Base-by-base conservation (phyloP, 2,888 invertebrate genomes). In the Mycogona germanica region DNA sequence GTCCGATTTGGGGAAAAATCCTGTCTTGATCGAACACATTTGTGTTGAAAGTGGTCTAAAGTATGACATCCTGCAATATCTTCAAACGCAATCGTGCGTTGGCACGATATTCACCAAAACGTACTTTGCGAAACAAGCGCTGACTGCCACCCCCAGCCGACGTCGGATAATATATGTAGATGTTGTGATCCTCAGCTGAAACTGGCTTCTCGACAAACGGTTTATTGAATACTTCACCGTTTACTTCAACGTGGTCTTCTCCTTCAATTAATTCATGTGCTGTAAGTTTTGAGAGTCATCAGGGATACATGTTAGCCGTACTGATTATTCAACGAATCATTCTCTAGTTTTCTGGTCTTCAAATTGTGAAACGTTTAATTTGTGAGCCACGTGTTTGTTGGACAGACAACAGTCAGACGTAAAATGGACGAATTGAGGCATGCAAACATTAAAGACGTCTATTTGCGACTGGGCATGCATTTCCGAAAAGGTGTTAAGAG, bases 121-220 rank as follows among this genome's bases (percentile, higher is more conserved):
- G 59, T 72, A 89, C 92, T 80, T 99, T 99, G 70, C 98, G 79
- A 73, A 99, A 99, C 37, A 99, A 76, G 60, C 96, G 77, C 68
- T 98, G 98, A 67, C 92, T 92, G 17, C 98, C 98, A 4, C 97
- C 98, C 5, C 77, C 98, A 2, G 97, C 98, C 1, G 92, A 91
- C 14, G 93, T 91, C 1, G 98, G 98, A 73, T 97, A 99, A 71
- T 99, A 99, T 64, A 99, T 98, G 69, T 96, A 96, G 68, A 98
- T 95, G 70, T 99, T 98, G 70, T 99, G 98, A 73, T 99, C 97
- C 72, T 99, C 98, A 0, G 98, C 98, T 23, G 93, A 93, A 6
- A 99, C 89, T 0, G 98, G 98, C 69, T 99, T 98, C 74, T 99
- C 98, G 21, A 99, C 98, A 73, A 98, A 98, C 0, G 98, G 98